A percentile compares a stretch with the other conserved stretches of the same genome.
Conservation (phyloP, 2,797 vertebrate genomes). For the Enteromius viviparus region DNA sequence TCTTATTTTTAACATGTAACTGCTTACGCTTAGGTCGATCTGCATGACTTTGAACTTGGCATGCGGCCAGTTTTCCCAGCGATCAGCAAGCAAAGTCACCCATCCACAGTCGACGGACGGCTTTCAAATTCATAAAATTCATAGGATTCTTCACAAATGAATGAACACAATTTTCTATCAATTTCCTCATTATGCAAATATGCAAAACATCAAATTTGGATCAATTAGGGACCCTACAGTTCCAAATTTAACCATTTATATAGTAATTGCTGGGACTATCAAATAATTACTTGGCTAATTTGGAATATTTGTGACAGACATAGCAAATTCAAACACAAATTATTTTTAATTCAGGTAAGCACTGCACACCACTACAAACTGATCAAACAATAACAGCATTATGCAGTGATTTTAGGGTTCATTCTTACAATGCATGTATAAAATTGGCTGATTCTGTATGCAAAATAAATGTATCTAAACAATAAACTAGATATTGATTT, state of each 20-base stretch:
- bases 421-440: slow-evolving; percentile 89
- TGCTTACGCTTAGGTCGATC: not conserved
- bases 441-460: slow-evolving; percentile 10
- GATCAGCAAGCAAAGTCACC: slow-evolving; percentile 46
- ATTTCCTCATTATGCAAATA: slow-evolving; percentile 99
- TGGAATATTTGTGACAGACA: slow-evolving; percentile 99
- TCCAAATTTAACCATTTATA: slow-evolving; percentile 98
- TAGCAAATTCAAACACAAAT: slow-evolving; percentile 99
- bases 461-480: not conserved
- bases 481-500: not conserved
- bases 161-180: slow-evolving; percentile 99
- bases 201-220: slow-evolving; percentile 99
- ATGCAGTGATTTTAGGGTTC: slow-evolving; percentile 98
- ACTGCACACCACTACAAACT: slow-evolving; percentile 89
- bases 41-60: slow-evolving; percentile 33
- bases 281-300: slow-evolving; percentile 99
- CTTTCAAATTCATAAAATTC: slow-evolving; percentile 85
- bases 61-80: slow-evolving; percentile 33
- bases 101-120: slow-evolving; percentile 35
- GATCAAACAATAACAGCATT: slow-evolving; percentile 98
- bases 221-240: slow-evolving; percentile 98
- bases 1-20: not conserved
- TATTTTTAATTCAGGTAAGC: slow-evolving; percentile 97
- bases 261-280: slow-evolving; percentile 99
- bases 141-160: slow-evolving; percentile 99